Base-by-base conservation (phyloP, 2,888 invertebrate species). In the Dasysyrphus tricinctus region DNA sequence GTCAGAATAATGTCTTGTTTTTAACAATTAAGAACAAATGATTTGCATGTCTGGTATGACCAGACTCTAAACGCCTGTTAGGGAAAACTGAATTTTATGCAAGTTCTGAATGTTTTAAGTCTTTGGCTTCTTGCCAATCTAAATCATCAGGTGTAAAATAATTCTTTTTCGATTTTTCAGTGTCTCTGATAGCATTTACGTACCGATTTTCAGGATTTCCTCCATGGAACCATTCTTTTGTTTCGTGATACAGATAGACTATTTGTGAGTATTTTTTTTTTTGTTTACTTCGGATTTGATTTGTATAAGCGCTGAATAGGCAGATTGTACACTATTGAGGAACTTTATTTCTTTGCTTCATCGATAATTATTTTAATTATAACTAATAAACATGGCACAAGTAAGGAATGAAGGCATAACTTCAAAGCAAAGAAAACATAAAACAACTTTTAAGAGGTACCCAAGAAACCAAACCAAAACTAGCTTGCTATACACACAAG, bases 181-280 rank as follows among this genome's bases (percentile, higher is more conserved):
- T 47, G 3, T 7, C 9, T 63, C 67, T 39, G 9, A 14, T 24
- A 11, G 2, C 3, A 44, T 70, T 59, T 79, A 86, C 86, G 54
- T 54, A 86, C 86, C 86, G 59, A 70, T 78, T 79, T 82, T 82
- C 19, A 74, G 75, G 78, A 82, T 82, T 79, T 74, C 75, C 59
- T 86, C 86, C 86, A 86, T 86, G 29, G 78, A 82, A 79, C 78
- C 86, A 86, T 86, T 79, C 81, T 86, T 81, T 86, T 74, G 51
- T 65, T 70, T 57, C 61, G 82, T 42, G 70, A 51, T 32, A 47
- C 70, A 78, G 73, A 63, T 77, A 74, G 82, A 42, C 59, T 59
- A 61, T 61, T 61, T 19, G 59, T 59, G 39, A 59, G 61, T 61
- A 24, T 24, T 24, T 61, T 39, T 19, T 61, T 61, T 61, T 61